Evolutionary conservation across 2,888 invertebrate species (phyloP).

Genomic region (Erebia epiphron): DNA sequence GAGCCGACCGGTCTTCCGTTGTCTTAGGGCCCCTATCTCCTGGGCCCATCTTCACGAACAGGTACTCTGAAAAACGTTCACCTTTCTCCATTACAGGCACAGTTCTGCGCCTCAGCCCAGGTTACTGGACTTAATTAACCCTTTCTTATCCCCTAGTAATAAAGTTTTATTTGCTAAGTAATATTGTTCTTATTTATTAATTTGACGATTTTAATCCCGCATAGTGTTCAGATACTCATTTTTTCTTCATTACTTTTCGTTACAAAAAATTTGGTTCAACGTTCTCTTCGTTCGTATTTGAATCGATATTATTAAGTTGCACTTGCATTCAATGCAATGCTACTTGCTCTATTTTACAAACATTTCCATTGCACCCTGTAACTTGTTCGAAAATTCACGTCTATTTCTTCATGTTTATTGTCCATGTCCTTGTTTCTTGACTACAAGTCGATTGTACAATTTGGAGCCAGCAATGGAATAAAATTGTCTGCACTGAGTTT

Average conservation of each 20-base stretch:
- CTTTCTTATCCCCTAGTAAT: conserved; percentile 22
- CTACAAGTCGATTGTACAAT: conserved; percentile 4
- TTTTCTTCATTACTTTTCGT: neutral
- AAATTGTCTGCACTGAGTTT: conserved; percentile 19
- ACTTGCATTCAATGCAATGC: conserved; percentile 41
- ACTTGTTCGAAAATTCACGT: conserved; percentile 25
- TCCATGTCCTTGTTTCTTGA: conserved; percentile 31
- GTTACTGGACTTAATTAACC: conserved; percentile 47
- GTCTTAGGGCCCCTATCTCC: conserved; percentile 84
- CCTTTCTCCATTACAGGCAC: conserved; percentile 83
- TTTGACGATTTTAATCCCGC: conserved; percentile 4
- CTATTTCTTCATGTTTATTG: conserved; percentile 35
- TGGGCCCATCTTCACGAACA: conserved; percentile 91
- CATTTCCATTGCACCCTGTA: conserved; percentile 42
- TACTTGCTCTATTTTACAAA: conserved; percentile 40
- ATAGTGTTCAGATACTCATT: neutral
- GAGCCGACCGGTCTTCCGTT: conserved; percentile 84
- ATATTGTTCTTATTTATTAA: conserved; percentile 19
- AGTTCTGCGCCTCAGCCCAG: conserved; percentile 53
- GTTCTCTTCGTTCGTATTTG: conserved; percentile 11
- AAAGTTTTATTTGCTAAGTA: conserved; percentile 25
- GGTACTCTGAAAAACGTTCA: conserved; percentile 89
- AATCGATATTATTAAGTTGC: conserved; percentile 38
- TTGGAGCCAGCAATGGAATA: conserved; percentile 29
- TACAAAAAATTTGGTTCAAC: conserved; percentile 1